A percentile compares a stretch with the other conserved stretches of the same genome.
Evolutionary conservation across 2,113 vertebrate genomes (phyloP).

Genomic region (Pelmatolapia mariae): DNA sequence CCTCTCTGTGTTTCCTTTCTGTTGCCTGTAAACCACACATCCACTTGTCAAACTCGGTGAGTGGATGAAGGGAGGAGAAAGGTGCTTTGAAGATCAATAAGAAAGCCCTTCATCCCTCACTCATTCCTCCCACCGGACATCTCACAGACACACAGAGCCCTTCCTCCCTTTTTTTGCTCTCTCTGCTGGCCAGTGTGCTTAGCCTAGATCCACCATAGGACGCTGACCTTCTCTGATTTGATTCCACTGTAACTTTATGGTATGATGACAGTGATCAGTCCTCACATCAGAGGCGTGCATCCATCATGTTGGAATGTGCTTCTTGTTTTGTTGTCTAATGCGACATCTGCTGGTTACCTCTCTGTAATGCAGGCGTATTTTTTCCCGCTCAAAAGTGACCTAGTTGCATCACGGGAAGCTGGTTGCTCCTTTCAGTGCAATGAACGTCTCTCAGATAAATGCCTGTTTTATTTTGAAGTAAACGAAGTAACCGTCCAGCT

Average conservation of each 20-base stretch:
- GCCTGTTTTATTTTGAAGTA: background rate
- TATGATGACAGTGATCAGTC: background rate
- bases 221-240: background rate
- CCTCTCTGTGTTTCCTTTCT: background rate
- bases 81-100: conserved; percentile 44
- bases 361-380: background rate
- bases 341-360: conserved; percentile 51
- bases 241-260: background rate
- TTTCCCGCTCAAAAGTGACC: conserved; percentile 53
- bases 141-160: background rate
- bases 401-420: background rate
- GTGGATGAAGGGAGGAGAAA: conserved; percentile 11
- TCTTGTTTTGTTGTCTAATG: conserved; percentile 32
- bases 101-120: conserved; percentile 45
- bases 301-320: background rate
- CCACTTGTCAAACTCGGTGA: background rate
- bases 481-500: background rate
- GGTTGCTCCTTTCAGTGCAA: background rate
- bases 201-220: background rate
- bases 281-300: background rate
- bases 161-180: background rate
- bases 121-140: conserved; percentile 33
- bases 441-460: background rate
- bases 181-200: background rate
- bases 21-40: background rate